These are phyloP conservation scores for Acinonyx jubatus DNA, from an alignment of 2,113 vertebrate species.

Conservation along the genomic window DNA sequence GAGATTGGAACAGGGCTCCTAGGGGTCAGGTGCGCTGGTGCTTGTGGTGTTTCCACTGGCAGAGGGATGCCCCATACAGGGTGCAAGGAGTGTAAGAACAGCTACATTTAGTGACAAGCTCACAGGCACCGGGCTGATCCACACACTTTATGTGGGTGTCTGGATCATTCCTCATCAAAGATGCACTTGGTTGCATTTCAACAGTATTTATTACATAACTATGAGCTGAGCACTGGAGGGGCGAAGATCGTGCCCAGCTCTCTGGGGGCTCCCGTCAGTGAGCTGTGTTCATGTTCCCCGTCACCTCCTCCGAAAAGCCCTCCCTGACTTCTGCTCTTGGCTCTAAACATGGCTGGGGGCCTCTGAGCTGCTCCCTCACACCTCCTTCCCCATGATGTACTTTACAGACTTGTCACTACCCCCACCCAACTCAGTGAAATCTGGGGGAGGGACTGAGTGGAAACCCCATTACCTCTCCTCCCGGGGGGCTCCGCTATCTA, in stretches of 20 bases:
- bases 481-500: too few relatives aligned
- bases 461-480: too few relatives aligned
- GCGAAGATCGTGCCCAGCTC: background rate
- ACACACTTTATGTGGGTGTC: accelerated
- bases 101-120: background rate
- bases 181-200: background rate
- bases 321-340: background rate
- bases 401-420: background rate
- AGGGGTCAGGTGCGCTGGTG: accelerated
- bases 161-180: background rate
- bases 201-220: too few relatives aligned
- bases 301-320: background rate
- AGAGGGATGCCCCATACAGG: background rate
- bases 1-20: background rate
- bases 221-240: accelerated
- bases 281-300: accelerated
- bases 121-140: background rate
- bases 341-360: background rate
- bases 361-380: background rate
- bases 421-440: background rate
- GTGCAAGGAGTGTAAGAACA: background rate
- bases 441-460: background rate
- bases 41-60: too few relatives aligned
- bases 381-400: background rate
- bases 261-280: background rate